Base-by-base conservation (phyloP, 2,888 invertebrate genomes). In the Eubasilissa splendida region DNA sequence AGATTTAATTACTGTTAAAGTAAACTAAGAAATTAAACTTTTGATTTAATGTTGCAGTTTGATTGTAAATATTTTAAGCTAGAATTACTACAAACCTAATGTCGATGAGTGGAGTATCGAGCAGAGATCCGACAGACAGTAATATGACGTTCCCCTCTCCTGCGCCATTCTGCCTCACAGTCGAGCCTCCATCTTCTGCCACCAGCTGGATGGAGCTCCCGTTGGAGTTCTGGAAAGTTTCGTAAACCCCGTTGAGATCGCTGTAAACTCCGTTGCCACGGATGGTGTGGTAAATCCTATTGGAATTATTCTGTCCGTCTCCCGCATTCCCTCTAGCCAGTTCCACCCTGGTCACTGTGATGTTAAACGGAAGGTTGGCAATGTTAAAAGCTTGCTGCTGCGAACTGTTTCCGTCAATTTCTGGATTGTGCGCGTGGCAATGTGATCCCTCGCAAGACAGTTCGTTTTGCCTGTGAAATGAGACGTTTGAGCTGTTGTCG, bases 291-390 rank as follows among this genome's bases (percentile, higher is more conserved):
- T 59, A 74, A 10, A 75, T 50, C 22, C 50, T 10, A 4, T 60
- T 71, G 1, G 59, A 76, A 22, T 42, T 73, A 33, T 33, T 68
- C 68, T 77, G 78, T 22, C 70, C 77, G 73, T 79, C 78, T 50
- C 75, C 71, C 5, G 50, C 14, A 42, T 78, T 56, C 8, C 65
- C 53, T 9, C 79, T 14, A 1, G 66, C 75, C 42, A 79, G 31
- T 33, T 73, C 78, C 22, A 83, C 82, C 0, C 82, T 52, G 4
- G 82, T 58, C 73, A 83, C 74, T n/a, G 82, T 81, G 50, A 83
- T 83, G 66, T 82, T 83, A 10, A 83, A 73, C 50, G 83, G 81
- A 65, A 83, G n/a, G 11, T 70, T 75, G 11, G 82, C 11, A 52
- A 80, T 53, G 58, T 60, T 80, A 22, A 80, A 71, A 58, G 80